phyloP scores from a whole-genome alignment of 2,888 invertebrate genomes.

The Sphinx pinastri region DNA sequence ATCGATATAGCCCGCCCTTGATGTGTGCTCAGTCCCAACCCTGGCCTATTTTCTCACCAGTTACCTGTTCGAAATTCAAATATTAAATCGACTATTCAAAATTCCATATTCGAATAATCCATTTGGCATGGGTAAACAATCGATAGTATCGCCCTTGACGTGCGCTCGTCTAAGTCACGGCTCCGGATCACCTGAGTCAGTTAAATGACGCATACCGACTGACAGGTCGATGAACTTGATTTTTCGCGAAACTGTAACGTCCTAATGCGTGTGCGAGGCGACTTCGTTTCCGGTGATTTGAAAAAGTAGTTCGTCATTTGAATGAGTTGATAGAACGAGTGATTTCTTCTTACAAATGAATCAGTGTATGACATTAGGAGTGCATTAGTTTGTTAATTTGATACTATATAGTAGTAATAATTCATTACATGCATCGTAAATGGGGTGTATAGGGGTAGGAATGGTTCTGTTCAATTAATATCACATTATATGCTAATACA shows the following conservation, averaged over 20 bases:
- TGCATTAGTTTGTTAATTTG: too few species aligned
- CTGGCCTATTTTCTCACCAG: too few species aligned
- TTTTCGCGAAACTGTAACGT: slow-evolving; percentile 38
- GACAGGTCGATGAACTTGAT: slow-evolving; percentile 43
- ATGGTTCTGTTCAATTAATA: too few species aligned
- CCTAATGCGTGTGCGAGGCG: slow-evolving; percentile 17
- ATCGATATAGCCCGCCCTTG: too few species aligned
- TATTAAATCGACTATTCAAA: not conserved
- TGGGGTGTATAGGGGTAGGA: too few species aligned
- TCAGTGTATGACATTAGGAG: too few species aligned
- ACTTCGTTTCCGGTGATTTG: slow-evolving; percentile 2
- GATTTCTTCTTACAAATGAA: not conserved
- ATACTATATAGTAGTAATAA: too few species aligned
- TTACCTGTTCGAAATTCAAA: not conserved
- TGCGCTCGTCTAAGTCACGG: slow-evolving; percentile 17
- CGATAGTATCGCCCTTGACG: slow-evolving; percentile 11
- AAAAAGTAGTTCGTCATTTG: not conserved
- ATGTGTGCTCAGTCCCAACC: too few species aligned
- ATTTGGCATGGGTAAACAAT: not conserved
- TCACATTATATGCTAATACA: too few species aligned
- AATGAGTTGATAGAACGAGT: not conserved
- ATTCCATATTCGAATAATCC: not conserved
- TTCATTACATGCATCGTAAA: too few species aligned
- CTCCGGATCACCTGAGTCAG: slow-evolving; percentile 43
- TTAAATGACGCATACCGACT: slow-evolving; percentile 44